A percentile compares a stretch with the other conserved stretches of the same genome.
These are phyloP conservation scores for Phallusia fumigata DNA, from an alignment of 23 tunicate genomes.

Conservation along the genomic window DNA sequence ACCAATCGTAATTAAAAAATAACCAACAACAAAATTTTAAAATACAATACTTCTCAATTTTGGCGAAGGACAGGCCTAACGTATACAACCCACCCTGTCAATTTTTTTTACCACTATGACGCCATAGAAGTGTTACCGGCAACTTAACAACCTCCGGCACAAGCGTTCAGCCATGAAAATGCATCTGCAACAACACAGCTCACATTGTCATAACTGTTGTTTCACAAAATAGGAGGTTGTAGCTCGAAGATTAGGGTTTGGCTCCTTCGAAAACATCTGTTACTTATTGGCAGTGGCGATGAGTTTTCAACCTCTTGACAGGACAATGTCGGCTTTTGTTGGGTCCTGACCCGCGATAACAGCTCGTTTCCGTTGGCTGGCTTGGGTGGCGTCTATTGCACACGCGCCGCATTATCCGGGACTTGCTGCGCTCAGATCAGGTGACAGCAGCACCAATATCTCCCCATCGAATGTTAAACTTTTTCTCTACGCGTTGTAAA, in stretches of 20 bases:
- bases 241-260: neutral
- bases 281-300: neutral
- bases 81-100: too few relatives aligned
- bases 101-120: too few relatives aligned
- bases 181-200: neutral
- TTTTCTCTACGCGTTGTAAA: too few relatives aligned
- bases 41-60: too few relatives aligned
- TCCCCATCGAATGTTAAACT: too few relatives aligned
- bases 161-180: neutral
- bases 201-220: conserved; percentile 1
- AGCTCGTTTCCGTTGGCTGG: conserved; percentile 6
- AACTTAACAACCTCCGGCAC: too few relatives aligned
- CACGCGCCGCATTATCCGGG: neutral
- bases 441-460: too few relatives aligned
- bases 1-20: too few relatives aligned
- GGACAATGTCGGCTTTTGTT: neutral
- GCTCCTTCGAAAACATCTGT: neutral
- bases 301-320: neutral
- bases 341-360: neutral
- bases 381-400: neutral
- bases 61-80: too few relatives aligned
- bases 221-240: neutral
- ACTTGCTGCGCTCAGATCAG: too few relatives aligned
- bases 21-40: too few relatives aligned
- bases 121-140: too few relatives aligned